These are phyloP conservation scores for Drosophila paracracens DNA, from an alignment of 2,888 invertebrate genomes.

Conservation along the genomic window DNA sequence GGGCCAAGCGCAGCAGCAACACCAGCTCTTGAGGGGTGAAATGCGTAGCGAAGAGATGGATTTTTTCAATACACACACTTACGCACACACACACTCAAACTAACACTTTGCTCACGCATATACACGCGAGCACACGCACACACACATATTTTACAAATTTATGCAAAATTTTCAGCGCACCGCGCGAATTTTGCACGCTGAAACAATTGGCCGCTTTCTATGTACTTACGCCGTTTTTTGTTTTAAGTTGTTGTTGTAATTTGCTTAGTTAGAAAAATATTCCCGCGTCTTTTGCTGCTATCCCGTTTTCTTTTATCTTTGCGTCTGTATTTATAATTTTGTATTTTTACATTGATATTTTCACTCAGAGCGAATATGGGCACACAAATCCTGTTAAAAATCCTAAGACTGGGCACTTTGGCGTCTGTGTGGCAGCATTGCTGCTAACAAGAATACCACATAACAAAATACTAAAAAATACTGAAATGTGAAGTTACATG, in stretches of 20 bases:
- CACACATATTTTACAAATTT: slow-evolving; percentile 67
- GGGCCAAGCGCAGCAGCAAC: slow-evolving; percentile 52
- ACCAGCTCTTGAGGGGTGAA: slow-evolving; percentile 69
- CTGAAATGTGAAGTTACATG: neutral
- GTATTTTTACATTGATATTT: slow-evolving; percentile 61
- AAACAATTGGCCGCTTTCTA: slow-evolving; percentile 20
- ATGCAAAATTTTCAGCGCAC: slow-evolving; percentile 69
- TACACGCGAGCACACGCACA: slow-evolving; percentile 29
- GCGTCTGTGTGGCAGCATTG: slow-evolving; percentile 18
- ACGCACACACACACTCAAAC: slow-evolving; percentile 38
- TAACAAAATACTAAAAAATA: slow-evolving; percentile 42
- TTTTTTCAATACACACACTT: slow-evolving; percentile 72
- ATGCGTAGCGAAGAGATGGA: slow-evolving; percentile 78
- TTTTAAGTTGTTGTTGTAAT: slow-evolving; percentile 58
- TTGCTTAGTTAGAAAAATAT: slow-evolving; percentile 59
- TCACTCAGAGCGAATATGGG: slow-evolving; percentile 45
- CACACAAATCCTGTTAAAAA: slow-evolving; percentile 48
- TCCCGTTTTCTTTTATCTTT: slow-evolving; percentile 65
- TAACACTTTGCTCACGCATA: slow-evolving; percentile 21
- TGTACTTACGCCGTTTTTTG: slow-evolving; percentile 79
- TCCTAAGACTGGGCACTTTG: slow-evolving; percentile 38
- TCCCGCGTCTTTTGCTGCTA: slow-evolving; percentile 73
- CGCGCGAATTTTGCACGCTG: slow-evolving; percentile 43
- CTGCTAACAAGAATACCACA: slow-evolving; percentile 8
- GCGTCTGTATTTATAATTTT: slow-evolving; percentile 62